Conservation (phyloP, 2,113 vertebrate genomes). For the Xiphophorus maculatus region DNA sequence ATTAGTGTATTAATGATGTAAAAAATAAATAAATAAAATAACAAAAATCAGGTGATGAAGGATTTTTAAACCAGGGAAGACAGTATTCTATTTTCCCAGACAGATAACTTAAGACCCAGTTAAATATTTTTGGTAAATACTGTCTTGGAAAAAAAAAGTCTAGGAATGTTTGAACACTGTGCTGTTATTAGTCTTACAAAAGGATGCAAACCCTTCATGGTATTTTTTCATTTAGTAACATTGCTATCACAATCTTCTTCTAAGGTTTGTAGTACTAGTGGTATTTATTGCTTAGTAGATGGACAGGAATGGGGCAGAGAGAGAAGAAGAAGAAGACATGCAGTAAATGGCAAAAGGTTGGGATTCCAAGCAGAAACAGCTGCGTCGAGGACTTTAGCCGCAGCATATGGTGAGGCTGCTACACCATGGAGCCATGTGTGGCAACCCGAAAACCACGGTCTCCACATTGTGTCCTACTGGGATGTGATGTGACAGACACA, state of each 20-base stretch:
- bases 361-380: not conserved
- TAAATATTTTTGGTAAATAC: not conserved
- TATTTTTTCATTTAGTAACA: not conserved
- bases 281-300: not conserved
- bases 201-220: not conserved
- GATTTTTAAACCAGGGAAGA: not conserved
- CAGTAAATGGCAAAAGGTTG: not conserved
- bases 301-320: not conserved
- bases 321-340: not conserved
- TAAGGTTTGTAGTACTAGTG: not conserved
- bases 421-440: not conserved
- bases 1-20: not conserved
- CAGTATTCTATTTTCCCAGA: not conserved
- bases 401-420: not conserved
- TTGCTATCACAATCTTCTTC: not conserved
- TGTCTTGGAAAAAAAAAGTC: not conserved
- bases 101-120: not conserved
- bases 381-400: not conserved
- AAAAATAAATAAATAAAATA: not conserved
- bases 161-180: not conserved
- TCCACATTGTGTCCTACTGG: too few species aligned
- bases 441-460: not conserved
- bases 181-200: not conserved
- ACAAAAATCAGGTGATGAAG: not conserved
- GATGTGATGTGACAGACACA: too few species aligned